Evolutionary conservation across 1,140 invertebrate genomes (phyloP), one percentile per base, ranked within the genome.

Genomic region (Pseudomyrmex sp.): DNA sequence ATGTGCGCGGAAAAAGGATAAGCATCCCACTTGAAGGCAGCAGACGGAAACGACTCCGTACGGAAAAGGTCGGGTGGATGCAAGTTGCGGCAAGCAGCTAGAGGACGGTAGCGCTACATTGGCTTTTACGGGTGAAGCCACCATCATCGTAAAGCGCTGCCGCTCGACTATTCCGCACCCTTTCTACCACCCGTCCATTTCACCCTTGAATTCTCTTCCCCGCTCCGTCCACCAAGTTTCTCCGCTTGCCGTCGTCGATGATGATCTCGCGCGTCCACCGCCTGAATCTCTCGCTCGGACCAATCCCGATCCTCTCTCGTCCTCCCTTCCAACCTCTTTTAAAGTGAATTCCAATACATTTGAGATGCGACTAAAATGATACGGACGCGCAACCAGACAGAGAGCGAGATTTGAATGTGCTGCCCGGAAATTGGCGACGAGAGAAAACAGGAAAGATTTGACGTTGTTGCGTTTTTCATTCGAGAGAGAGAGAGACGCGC

Each of bases 321-420:
- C 58, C n/a, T 15, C 48, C 23, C 48, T 68, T 46, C 48, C 35
- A 35, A 46, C 52, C 68, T 35, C 75, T 84, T 69, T 82, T 86
- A 87, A 90, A 90, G 85, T 91, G 85, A 91, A 91, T 91, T 90
- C 90, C 90, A 89, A 91, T 91, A 91, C 85, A 90, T 91, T 70
- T 70, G 79, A 84, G 85, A 87, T 83, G 84, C 80, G 83, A 90
- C 88, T 86, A 85, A 90, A 90, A 89, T 69, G 74, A 73, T 46
- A 88, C 69, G 56, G 48, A 88, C 76, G 69, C 44, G 46, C 72
- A 62, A 18, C 73, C 62, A 54, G 56, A 35, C 56, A 79, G 58
- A 80, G 70, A 80, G 74, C 77, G 86, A 89, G 88, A 91, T 91
- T 90, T 90, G 90, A 90, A 91, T 91, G 89, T 91, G 88, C 83